phyloP scores from a whole-genome alignment of 2,113 vertebrate species.

The Nannospalax galili region DNA sequence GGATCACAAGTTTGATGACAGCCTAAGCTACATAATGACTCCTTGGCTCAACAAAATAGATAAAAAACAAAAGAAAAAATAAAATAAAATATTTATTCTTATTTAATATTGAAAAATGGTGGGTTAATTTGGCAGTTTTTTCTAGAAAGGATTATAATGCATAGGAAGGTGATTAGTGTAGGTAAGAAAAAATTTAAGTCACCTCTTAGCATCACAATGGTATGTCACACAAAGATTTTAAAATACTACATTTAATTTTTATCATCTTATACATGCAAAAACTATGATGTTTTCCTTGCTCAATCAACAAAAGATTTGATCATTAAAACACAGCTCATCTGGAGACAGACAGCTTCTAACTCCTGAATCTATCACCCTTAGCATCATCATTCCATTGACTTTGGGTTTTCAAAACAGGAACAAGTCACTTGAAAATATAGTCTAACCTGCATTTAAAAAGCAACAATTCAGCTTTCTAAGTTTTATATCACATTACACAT shows the following conservation, averaged over 20 bases:
- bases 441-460: background rate
- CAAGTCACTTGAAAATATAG: background rate
- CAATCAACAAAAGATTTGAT: background rate
- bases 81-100: background rate
- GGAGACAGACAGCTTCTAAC: background rate
- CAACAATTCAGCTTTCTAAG: background rate
- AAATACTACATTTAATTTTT: background rate
- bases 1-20: background rate
- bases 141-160: background rate
- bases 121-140: background rate
- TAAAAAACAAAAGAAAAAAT: background rate
- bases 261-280: background rate
- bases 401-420: conserved; percentile 52
- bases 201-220: conserved; percentile 33
- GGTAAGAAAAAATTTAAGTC: background rate
- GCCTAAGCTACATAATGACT: background rate
- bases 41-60: background rate
- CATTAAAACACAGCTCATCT: background rate
- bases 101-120: conserved; percentile 20
- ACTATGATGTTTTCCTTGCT: background rate
- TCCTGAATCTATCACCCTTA: background rate
- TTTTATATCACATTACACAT: background rate
- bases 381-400: background rate
- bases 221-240: background rate
- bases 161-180: conserved; percentile 22